Percentiles rank a stretch among this genome's conserved stretches.
phyloP scores from a whole-genome alignment of 2,888 invertebrate species.

The Luperina nickerlii region DNA sequence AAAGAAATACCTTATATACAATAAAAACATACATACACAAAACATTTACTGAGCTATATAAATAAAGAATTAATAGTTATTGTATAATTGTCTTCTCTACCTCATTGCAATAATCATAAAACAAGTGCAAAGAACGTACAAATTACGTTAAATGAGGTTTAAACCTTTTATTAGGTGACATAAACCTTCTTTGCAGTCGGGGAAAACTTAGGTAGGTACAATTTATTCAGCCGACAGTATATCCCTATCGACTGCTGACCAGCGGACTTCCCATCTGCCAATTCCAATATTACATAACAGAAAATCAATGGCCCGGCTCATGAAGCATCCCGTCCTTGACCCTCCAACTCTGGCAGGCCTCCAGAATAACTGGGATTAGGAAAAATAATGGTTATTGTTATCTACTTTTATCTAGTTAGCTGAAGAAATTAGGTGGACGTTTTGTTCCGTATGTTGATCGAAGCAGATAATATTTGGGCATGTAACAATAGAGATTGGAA shows the following conservation, averaged over 20 bases:
- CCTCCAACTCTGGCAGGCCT: conserved; percentile 34
- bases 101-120: too few species aligned
- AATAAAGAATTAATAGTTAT: too few species aligned
- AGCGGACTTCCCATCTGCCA: not conserved
- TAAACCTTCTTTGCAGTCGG: too few species aligned
- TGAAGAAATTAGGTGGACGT: conserved; percentile 2
- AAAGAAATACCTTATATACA: too few species aligned
- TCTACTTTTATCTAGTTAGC: conserved; percentile 32
- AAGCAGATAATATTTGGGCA: not conserved
- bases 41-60: too few species aligned
- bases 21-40: too few species aligned
- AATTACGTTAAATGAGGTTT: too few species aligned
- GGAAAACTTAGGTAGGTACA: too few species aligned
- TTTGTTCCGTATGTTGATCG: not conserved
- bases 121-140: too few species aligned
- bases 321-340: conserved; percentile 30
- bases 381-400: conserved; percentile 39
- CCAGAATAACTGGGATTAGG: conserved; percentile 33
- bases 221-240: not conserved
- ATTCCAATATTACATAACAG: conserved; percentile 19
- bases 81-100: too few species aligned
- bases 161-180: too few species aligned
- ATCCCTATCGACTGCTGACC: conserved; percentile 7
- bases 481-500: accelerated
- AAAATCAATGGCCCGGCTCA: conserved; percentile 38